phyloP scores from a whole-genome alignment of 2,888 invertebrate species.

The Watsonalla binaria region DNA sequence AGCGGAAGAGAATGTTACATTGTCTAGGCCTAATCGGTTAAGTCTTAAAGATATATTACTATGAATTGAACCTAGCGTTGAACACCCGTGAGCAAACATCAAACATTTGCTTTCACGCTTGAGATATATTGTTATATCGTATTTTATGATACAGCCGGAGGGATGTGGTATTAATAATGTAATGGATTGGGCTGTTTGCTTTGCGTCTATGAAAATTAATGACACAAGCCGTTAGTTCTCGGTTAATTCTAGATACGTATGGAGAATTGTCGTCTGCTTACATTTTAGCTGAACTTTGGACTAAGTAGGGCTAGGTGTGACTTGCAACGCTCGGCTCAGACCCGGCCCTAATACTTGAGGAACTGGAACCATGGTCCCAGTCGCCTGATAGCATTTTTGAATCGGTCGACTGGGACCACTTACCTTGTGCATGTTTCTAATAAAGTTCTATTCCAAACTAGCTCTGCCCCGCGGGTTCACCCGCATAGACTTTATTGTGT shows the following conservation, averaged over 20 bases:
- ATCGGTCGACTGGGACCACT: too few relatives aligned
- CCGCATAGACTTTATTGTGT: too few relatives aligned
- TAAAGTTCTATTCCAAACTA: too few relatives aligned
- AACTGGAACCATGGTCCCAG: not conserved
- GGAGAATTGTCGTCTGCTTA: not conserved
- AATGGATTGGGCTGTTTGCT: conserved; percentile 20
- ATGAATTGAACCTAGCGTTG: too few relatives aligned
- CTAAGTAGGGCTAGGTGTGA: too few relatives aligned
- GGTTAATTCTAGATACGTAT: not conserved
- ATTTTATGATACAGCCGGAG: conserved; percentile 13
- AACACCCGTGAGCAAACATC: not conserved
- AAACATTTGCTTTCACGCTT: conserved; percentile 1
- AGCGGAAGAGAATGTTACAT: too few relatives aligned
- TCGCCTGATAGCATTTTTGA: too few relatives aligned
- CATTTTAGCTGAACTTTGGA: too few relatives aligned
- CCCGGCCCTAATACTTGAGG: not conserved
- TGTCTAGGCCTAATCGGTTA: too few relatives aligned
- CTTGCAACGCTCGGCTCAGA: too few relatives aligned
- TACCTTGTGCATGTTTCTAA: not conserved
- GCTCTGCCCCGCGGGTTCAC: too few relatives aligned
- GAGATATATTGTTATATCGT: conserved; percentile 2
- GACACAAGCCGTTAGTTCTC: conserved; percentile 8
- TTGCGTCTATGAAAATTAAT: conserved; percentile 19
- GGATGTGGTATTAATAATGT: conserved; percentile 20
- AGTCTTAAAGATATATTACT: too few relatives aligned